These are phyloP conservation scores for Melitaea athalia DNA, from an alignment of 2,888 invertebrate genomes.

Conservation along the genomic window DNA sequence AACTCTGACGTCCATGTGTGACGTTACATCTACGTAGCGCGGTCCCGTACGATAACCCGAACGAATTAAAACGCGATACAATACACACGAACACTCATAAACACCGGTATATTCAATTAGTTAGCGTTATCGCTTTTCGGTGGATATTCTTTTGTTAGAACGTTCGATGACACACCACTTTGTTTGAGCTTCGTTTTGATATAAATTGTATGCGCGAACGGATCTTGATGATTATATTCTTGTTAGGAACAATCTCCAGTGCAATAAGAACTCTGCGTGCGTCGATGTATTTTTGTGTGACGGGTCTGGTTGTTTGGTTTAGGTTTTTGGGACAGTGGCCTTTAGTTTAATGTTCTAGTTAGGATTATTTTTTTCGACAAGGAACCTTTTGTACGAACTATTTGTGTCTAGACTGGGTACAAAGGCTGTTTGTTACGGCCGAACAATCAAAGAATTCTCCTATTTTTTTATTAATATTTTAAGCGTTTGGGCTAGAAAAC, in stretches of 20 bases:
- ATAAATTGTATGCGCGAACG: slow-evolving; percentile 24
- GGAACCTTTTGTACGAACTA: slow-evolving; percentile 27
- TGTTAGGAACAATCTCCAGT: slow-evolving; percentile 36
- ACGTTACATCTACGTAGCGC: slow-evolving; percentile 60
- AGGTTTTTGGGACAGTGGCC: slow-evolving; percentile 50
- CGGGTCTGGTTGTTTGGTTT: slow-evolving; percentile 42
- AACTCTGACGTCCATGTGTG: slow-evolving; percentile 69
- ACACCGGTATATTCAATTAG: slow-evolving; percentile 29
- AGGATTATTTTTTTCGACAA: slow-evolving; percentile 43
- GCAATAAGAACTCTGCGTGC: slow-evolving; percentile 41
- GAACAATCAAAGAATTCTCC: slow-evolving; percentile 5
- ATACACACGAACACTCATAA: slow-evolving; percentile 25
- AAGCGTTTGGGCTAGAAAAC: neutral
- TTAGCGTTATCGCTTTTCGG: slow-evolving; percentile 42
- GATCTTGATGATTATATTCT: slow-evolving; percentile 32
- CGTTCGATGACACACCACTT: slow-evolving; percentile 51
- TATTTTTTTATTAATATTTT: slow-evolving; percentile 15
- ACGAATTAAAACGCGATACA: slow-evolving; percentile 45
- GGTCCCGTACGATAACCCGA: slow-evolving; percentile 61
- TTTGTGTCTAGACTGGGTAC: slow-evolving; percentile 41
- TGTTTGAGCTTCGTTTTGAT: slow-evolving; percentile 26
- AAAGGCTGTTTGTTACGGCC: slow-evolving; percentile 30
- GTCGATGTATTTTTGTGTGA: slow-evolving; percentile 31
- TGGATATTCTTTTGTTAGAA: slow-evolving; percentile 51
- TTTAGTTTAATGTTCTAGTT: slow-evolving; percentile 45